A percentile compares a stretch with the other conserved stretches of the same genome.
phyloP scores from a whole-genome alignment of 2,797 vertebrate species.

The Siniperca undulata region DNA sequence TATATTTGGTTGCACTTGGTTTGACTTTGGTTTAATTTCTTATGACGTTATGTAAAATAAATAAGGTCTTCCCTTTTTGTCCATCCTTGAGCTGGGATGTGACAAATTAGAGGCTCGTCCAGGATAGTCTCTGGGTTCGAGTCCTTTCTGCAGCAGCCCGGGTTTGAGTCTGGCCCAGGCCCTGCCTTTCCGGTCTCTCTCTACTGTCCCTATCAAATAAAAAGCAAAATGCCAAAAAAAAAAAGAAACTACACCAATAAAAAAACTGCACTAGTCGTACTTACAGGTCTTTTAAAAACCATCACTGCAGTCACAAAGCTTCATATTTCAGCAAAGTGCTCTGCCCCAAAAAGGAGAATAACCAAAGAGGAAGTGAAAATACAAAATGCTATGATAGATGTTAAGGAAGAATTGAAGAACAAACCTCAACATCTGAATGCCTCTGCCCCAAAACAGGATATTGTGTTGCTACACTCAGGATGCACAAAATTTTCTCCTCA shows the following conservation, averaged over 20 bases:
- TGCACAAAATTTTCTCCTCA: slow-evolving; percentile 65
- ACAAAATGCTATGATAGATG: slow-evolving; percentile 76
- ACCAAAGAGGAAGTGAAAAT: slow-evolving; percentile 77
- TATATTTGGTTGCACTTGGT: not conserved
- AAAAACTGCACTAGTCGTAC: not conserved
- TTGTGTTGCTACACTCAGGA: slow-evolving; percentile 73
- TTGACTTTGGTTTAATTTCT: not conserved
- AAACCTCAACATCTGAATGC: slow-evolving; percentile 64
- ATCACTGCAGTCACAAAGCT: slow-evolving; percentile 13
- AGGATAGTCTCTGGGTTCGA: too few relatives aligned
- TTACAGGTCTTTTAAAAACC: slow-evolving; percentile 2
- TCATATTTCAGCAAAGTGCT: slow-evolving; percentile 57
- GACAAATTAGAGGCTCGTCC: too few relatives aligned
- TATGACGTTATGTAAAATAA: not conserved
- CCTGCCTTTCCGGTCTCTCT: too few relatives aligned
- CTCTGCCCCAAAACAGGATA: slow-evolving; percentile 64
- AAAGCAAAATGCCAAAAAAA: not conserved
- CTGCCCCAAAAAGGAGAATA: slow-evolving; percentile 61
- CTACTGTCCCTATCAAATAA: too few relatives aligned
- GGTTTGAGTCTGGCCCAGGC: too few relatives aligned
- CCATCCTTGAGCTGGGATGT: too few relatives aligned
- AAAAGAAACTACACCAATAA: not conserved
- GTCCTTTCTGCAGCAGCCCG: too few relatives aligned
- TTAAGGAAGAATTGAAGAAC: slow-evolving; percentile 51
- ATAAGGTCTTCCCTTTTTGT: not conserved